These are phyloP conservation scores for Drosophila setifemur DNA, from an alignment of 1,140 invertebrate species.

Conservation along the genomic window DNA sequence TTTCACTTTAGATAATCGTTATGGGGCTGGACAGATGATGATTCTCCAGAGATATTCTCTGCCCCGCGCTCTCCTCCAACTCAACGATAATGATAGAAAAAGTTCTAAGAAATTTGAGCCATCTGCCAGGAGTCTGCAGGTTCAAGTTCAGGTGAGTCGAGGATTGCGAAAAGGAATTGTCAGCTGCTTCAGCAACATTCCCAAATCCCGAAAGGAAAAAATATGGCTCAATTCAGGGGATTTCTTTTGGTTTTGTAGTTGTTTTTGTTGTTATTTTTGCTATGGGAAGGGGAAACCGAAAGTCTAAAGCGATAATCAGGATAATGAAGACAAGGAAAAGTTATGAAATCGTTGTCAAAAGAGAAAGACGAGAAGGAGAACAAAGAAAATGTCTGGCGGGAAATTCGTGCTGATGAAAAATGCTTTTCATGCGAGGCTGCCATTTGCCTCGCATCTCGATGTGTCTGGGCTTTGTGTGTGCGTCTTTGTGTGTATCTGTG, in stretches of 20 bases:
- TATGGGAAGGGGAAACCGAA: slow-evolving; percentile 3
- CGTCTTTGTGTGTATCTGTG: slow-evolving; percentile 20
- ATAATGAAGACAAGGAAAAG: slow-evolving; percentile 78
- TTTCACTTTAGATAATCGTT: slow-evolving; percentile 42
- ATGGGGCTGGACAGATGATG: background rate
- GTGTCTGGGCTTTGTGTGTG: no score
- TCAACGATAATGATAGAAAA: no score
- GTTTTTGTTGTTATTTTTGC: no score
- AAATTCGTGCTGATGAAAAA: slow-evolving; percentile 79
- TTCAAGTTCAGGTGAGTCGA: slow-evolving; percentile 3
- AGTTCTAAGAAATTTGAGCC: slow-evolving; percentile 14
- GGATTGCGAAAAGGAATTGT: slow-evolving; percentile 13
- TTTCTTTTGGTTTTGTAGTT: background rate
- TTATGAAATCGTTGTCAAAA: slow-evolving; percentile 61
- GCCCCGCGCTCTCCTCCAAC: background rate
- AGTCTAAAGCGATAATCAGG: slow-evolving; percentile 76
- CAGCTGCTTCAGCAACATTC: slow-evolving; percentile 37
- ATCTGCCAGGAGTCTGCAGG: slow-evolving; percentile 17
- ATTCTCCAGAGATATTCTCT: slow-evolving; percentile 8
- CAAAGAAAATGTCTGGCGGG: slow-evolving; percentile 71
- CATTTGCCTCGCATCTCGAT: slow-evolving; percentile 66
- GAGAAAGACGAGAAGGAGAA: slow-evolving; percentile 48
- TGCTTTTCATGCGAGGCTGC: slow-evolving; percentile 73
- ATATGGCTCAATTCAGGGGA: slow-evolving; percentile 46
- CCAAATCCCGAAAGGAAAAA: slow-evolving; percentile 26